Percentiles rank a stretch among this genome's conserved stretches.
These are phyloP conservation scores for Menidia menidia DNA, from an alignment of 2,797 vertebrate species.

Conservation along the genomic window DNA sequence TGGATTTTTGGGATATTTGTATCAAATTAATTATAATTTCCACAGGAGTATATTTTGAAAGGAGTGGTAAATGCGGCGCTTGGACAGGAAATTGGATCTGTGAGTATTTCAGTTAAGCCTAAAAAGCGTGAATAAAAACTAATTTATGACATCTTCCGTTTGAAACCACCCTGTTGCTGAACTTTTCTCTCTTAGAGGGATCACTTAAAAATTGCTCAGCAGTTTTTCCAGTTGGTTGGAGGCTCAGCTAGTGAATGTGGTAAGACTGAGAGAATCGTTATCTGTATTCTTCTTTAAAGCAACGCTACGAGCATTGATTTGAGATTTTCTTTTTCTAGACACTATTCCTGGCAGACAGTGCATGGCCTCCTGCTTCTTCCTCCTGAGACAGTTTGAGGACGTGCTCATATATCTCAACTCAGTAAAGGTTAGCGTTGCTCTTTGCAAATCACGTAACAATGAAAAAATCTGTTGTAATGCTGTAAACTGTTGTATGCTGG, in stretches of 20 bases:
- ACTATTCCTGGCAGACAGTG: constrained; percentile 99
- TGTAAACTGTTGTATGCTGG: constrained; percentile 12
- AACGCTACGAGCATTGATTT: background rate
- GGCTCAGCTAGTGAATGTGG: constrained; percentile 97
- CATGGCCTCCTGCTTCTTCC: constrained; percentile 98
- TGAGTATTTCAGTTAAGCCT: constrained; percentile 78
- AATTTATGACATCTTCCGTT: background rate
- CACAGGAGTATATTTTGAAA: constrained; percentile 95
- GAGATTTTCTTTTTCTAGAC: constrained; percentile 81
- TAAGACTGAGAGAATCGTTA: constrained; percentile 64
- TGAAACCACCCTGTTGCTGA: constrained; percentile 1
- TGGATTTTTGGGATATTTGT: background rate
- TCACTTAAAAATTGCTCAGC: constrained; percentile 95
- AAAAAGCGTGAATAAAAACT: background rate
- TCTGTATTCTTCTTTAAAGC: constrained; percentile 16
- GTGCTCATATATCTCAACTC: constrained; percentile 98
- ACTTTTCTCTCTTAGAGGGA: constrained; percentile 85
- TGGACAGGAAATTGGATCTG: constrained; percentile 94
- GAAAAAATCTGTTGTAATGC: constrained; percentile 17
- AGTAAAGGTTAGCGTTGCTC: constrained; percentile 89
- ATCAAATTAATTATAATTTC: constrained; percentile 26
- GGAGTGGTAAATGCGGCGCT: constrained; percentile 96
- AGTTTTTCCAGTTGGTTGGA: constrained; percentile 97
- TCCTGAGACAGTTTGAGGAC: constrained; percentile 94
- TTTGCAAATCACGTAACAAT: background rate